Evolutionary conservation across 2,113 vertebrate species (phyloP), one percentile per base, ranked within the genome.

Genomic region (Lophius piscatorius): DNA sequence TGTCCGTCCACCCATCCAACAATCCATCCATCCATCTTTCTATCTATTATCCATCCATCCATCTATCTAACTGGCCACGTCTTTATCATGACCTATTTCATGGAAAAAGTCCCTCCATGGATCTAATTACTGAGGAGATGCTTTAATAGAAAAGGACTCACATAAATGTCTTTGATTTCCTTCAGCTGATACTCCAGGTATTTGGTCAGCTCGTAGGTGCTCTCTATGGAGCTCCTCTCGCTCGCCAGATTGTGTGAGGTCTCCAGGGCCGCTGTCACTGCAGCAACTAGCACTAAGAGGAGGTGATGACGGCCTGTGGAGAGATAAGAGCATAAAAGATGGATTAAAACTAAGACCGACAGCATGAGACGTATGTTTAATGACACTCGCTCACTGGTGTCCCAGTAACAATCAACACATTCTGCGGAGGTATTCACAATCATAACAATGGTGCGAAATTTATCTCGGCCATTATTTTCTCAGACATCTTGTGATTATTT

Each of bases 171-270:
- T 74, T 96, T 96, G 84, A 98, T 93, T 76, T 94, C 94, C 70
- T 94, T 96, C 63, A 98, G 94, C 85, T 98, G 96, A 73, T 96
- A 96, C 86, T 98, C 96, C 92, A 98, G 92, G 88, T 97, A 98
- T 69, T 96, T 96, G 74, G 96, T 98, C 72, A 98, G 92, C 89
- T 98, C 96, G 31, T 98, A 98, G 6, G 95, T 98, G 83, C 97
- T 94, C 81, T 98, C 95, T 77, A 98, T 97, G 6, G 95, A 95
- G 60, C 91, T 94, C 74, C 94, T 93, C 50, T 97, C 91, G 13
- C 80, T 90, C 81, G 91, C 51, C 92, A 94, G 63, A 87, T 80
- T 88, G 90, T 93, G 86, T 81, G 93, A 78, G 78, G 88, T 71
- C 86, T 89, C 93, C 12, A 91, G 89, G 54, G 94, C 90, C 20